These are phyloP conservation scores for Rhinopithecus roxellana DNA, from an alignment of 2,113 vertebrate genomes.

Conservation along the genomic window DNA sequence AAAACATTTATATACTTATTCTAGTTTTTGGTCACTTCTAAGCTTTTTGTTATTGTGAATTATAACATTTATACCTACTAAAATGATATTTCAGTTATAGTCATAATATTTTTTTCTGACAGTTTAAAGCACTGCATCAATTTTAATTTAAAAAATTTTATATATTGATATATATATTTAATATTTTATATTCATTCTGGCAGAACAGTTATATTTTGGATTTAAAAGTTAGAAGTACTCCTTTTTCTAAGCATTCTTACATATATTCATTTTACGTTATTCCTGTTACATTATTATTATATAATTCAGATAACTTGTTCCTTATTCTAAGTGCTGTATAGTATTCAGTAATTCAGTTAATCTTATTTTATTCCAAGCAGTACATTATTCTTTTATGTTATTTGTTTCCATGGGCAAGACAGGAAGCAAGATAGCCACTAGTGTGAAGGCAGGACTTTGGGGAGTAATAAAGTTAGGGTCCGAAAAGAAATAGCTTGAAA, in stretches of 20 bases:
- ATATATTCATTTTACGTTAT: slow-evolving; percentile 2
- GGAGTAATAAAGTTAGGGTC: neutral
- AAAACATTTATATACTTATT: slow-evolving; percentile 61
- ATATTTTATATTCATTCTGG: slow-evolving; percentile 20
- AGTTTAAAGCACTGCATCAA: slow-evolving; percentile 37
- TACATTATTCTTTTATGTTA: slow-evolving; percentile 11
- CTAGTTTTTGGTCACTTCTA: slow-evolving; percentile 55
- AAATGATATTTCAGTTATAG: slow-evolving; percentile 45
- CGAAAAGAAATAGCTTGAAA: slow-evolving; percentile 36
- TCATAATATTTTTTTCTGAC: neutral
- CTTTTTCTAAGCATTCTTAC: neutral
- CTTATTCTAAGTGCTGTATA: neutral
- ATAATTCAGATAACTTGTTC: neutral
- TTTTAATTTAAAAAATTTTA: slow-evolving; percentile 43
- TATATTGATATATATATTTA: neutral
- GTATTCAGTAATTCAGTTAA: neutral
- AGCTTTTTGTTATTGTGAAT: slow-evolving; percentile 61
- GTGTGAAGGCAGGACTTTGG: slow-evolving; percentile 4
- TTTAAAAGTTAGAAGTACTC: slow-evolving; percentile 49
- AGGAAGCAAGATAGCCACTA: slow-evolving; percentile 14
- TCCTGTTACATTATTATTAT: neutral
- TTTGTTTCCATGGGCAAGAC: neutral
- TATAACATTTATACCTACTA: slow-evolving; percentile 23
- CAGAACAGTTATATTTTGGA: slow-evolving; percentile 24
- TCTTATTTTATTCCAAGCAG: slow-evolving; percentile 12